Conservation (phyloP, 1,140 invertebrate genomes). For the Drosophila kohkoa region DNA sequence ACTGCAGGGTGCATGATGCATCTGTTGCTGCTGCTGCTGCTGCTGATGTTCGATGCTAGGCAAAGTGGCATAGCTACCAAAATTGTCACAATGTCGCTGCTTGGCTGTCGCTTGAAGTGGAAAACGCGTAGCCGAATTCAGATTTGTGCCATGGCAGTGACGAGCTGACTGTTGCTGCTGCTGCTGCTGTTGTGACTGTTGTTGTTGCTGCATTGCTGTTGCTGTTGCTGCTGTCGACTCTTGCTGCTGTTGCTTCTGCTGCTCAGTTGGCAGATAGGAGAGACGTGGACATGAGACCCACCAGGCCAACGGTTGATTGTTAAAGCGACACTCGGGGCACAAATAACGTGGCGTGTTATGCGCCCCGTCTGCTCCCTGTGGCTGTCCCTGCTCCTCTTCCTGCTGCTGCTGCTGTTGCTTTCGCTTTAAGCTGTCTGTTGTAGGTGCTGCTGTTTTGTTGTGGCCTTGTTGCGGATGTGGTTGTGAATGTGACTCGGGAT, state of each 20-base stretch:
- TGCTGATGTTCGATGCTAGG: constrained; percentile 49
- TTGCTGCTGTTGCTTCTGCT: constrained; percentile 48
- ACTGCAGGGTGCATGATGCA: constrained; percentile 53
- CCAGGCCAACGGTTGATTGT: constrained; percentile 81
- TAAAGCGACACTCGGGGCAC: constrained; percentile 77
- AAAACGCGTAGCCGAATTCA: constrained; percentile 49
- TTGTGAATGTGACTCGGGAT: constrained; percentile 49
- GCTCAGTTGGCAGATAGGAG: constrained; percentile 63
- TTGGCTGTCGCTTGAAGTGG: constrained; percentile 25
- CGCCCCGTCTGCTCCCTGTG: neutral
- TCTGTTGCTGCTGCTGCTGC: constrained; percentile 50
- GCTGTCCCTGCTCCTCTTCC: neutral
- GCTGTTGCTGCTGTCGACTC: constrained; percentile 20
- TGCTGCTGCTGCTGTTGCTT: constrained; percentile 6
- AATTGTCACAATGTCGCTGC: constrained; percentile 76
- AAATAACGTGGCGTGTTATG: constrained; percentile 61
- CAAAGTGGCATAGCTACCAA: constrained; percentile 78
- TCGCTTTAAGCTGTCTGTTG: constrained; percentile 4
- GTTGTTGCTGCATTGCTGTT: constrained; percentile 48
- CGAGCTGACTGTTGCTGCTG: constrained; percentile 13
- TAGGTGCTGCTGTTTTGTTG: constrained; percentile 10
- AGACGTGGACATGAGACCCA: constrained; percentile 83
- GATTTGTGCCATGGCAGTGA: constrained; percentile 55
- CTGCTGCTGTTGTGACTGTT: constrained; percentile 15
- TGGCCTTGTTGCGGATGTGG: constrained; percentile 35